Evolutionary conservation across 2,888 invertebrate genomes (phyloP), one percentile per base, ranked within the genome.

Genomic region (Diaprepes abbreviatus): DNA sequence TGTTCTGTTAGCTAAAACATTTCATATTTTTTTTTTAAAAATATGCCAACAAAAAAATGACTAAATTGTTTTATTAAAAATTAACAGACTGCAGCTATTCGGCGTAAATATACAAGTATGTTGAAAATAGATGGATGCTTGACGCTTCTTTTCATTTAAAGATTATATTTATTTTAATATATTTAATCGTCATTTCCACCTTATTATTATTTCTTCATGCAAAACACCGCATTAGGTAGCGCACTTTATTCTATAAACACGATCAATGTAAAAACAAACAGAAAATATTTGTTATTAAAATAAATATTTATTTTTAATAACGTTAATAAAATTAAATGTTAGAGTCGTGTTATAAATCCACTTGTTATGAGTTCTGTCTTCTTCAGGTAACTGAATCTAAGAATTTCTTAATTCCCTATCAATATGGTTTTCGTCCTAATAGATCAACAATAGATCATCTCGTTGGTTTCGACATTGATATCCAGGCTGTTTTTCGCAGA

Each of bases 101-200:
- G 66, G 70, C 66, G 36, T 70, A 70, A 70, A 48, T 54, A 55
- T 12, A 12, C 70, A 70, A 70, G 70, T 70, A 70, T 19, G 70
- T 70, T 19, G n/a, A n/a, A n/a, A n/a, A 21, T 70, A 65, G 65
- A 38, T 57, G 21, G 28, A 54, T n/a, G 63, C 62, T 50, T 62
- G 3, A 7, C 3, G 62, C 62, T 62, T 62, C 9, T 36, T 62
- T 24, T 17, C 9, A 38, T 21, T 10, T 54, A 12, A 35, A 10
- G 1, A 19, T 35, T n/a, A 35, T 54, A n/a, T 52, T 52, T 31
- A 31, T 52, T 14, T 54, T 54, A 14, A 40, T 40, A 16, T 14
- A 40, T 40, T 40, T 9, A 40, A 14, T 10, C 9, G 33, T 9
- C 6, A 21, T 48, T 2, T 17, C 19, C 19, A 14, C 14, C 38